Base-by-base conservation (phyloP, 2,113 vertebrate species). In the Raphicerus campestris region DNA sequence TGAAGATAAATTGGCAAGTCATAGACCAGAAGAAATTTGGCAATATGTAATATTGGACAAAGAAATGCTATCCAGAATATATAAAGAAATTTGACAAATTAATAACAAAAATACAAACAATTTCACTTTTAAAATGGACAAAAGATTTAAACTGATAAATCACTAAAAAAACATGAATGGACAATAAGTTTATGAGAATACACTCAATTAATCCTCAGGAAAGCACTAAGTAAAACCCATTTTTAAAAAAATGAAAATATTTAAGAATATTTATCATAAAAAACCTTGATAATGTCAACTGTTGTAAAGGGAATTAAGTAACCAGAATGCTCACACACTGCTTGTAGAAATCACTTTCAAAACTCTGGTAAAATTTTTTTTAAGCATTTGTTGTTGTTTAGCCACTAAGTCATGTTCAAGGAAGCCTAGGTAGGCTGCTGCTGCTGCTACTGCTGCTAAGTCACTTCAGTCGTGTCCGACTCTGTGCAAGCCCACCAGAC, bases 81-180 rank as follows among this genome's bases (percentile, higher is more conserved):
- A 15, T 19, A 78, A 60, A 53, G 17, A 58, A 42, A 77, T 42
- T 2, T 4, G 20, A 70, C 11, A 73, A 60, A 45, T 39, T 19
- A 53, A 45, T n/a, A 49, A 63, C 47, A 90, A 85, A 94, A 85
- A 53, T 35, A 73, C 14, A 81, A 93, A 30, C 42, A 89, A 87
- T 56, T 1, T 16, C 47, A 13, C 22, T 77, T 91, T 88, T 24
- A 16, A 66, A 89, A 61, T 35, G 8, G 10, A 6, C 2, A 16
- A 63, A 95, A 94, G 42, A 47, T 51, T 84, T 66, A 30, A 61
- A 73, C 2, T 35, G 20, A 61, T 86, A 80, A 58, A 20, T 88
- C 14, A 86, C 35, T 35, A 32, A 94, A 58, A 77, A 85, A 51
- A 63, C 5, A 2, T 35, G 47, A 84, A 58, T 20, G 6, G 45